Evolutionary conservation across 2,113 vertebrate genomes (phyloP), one percentile per base, ranked within the genome.

Genomic region (Pterocles orientalis): DNA sequence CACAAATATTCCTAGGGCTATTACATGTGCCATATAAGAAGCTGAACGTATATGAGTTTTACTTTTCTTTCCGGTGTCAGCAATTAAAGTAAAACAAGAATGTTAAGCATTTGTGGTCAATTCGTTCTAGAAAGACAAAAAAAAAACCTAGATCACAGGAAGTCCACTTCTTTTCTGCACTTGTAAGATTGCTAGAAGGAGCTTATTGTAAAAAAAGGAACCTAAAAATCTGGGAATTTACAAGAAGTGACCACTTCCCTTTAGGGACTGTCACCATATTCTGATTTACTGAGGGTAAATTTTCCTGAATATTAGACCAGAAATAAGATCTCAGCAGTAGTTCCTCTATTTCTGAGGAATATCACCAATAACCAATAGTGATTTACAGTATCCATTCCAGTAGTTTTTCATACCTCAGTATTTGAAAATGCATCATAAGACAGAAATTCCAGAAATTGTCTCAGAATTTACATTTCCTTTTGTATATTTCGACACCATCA

Each of bases 161-260:
- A 90, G 92, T 92, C 66, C 51, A 68, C 12, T 92, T 81, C 31
- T 79, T 45, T 61, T 82, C 58, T 90, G 71, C 29, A 43, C 33
- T 60, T 90, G 33, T 75, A 51, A 94, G 92, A 95, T 92, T 96
- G 70, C 84, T 97, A 95, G 93, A 95, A 95, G 85, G 92, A 90
- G 78, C 26, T 56, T 28, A 70, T 39, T 76, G 61, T 36, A 70
- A 96, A 92, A 92, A 95, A 95, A 90, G 93, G 92, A 97, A 96
- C 84, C 47, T 88, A 78, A 95, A 95, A 94, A 95, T 91, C 91
- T 85, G 76, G 16, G 6, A 2, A 88, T 80, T 92, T 95, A 64
- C 73, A 95, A 93, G 86, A 91, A 96, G 39, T 50, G 25, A 69
- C 91, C 78, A 56, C 96, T 96, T 97, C 97, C 64, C 82, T 94